Base-by-base conservation (phyloP, 2,113 vertebrate genomes). In the Leuciscus idus region DNA sequence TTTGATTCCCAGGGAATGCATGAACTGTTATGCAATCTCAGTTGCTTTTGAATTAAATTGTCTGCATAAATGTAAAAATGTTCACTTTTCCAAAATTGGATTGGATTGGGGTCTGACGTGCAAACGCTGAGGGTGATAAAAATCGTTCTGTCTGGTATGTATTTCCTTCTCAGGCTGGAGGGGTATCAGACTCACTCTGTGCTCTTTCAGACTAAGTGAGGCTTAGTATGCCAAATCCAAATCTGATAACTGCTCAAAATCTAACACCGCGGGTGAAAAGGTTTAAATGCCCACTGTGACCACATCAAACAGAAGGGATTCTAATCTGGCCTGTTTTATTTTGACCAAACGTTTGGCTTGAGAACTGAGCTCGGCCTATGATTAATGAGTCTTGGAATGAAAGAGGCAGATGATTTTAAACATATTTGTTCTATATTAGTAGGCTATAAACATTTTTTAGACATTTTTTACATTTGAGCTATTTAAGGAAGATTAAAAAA, bases 191-290 rank as follows among this genome's bases (percentile, higher is more conserved):
- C 83, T 91, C 91, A 82, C 91, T 90, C 91, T 91, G 74, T 88
- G 52, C 90, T 87, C 79, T 87, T 86, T 52, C 87, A 89, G 86
- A 81, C 62, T 85, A 68, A 59, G 73, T 81, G 72, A 73, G 17
- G 57, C 84, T 88, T 89, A 87, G 89, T 79, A 46, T 90, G 86
- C 89, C 89, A 83, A 90, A 50, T 91, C 92, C 92, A 92, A 81
- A 93, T 93, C 92, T 90, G 92, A 94, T 93, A 92, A 90, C 89
- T 81, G 66, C 70, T 84, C 59, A 87, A 80, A 85, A 77, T 85
- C 68, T 84, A 88, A 78, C 70, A 84, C 75, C 12, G 21, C 8
- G 55, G 80, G 79, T 66, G 73, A 84, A 86, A 85, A 88, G 74
- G 68, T 84, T 89, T 73, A 62, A 89, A 83, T 39, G 72, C 81